Evolutionary conservation across 2,113 vertebrate species (phyloP).

Genomic region (Pholis gunnellus): DNA sequence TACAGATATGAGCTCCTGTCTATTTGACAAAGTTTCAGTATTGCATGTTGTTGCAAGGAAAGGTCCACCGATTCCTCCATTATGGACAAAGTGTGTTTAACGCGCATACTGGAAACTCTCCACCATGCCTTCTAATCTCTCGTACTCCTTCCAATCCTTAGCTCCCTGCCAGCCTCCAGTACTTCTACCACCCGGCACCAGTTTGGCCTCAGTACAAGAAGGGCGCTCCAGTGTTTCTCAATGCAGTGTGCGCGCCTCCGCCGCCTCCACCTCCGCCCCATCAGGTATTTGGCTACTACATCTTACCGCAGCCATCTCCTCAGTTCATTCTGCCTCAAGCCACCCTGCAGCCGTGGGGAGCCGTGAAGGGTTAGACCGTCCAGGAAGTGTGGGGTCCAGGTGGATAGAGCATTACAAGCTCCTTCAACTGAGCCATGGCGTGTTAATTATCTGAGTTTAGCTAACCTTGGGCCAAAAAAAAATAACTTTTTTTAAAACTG

Average conservation of each 20-base stretch:
- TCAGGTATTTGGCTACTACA: slow-evolving; percentile 79
- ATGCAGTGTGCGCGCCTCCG: slow-evolving; percentile 69
- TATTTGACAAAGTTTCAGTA: slow-evolving; percentile 2
- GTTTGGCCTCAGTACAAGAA: slow-evolving; percentile 81
- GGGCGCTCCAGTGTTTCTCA: slow-evolving; percentile 72
- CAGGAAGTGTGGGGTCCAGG: background rate
- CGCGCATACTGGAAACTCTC: background rate
- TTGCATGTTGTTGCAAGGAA: slow-evolving; percentile 11
- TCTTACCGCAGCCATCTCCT: slow-evolving; percentile 74
- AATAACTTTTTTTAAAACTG: slow-evolving; percentile 17
- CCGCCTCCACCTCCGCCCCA: slow-evolving; percentile 57
- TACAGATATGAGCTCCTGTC: background rate
- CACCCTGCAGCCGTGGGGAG: slow-evolving; percentile 75
- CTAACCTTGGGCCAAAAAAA: slow-evolving; percentile 41
- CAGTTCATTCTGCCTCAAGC: slow-evolving; percentile 85
- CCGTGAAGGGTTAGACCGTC: slow-evolving; percentile 64
- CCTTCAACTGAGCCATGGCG: slow-evolving; percentile 49
- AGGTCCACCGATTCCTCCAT: background rate
- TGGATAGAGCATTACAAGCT: slow-evolving; percentile 25
- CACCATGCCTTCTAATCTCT: slow-evolving; percentile 16
- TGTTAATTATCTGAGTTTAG: slow-evolving; percentile 28
- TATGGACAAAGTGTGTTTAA: background rate
- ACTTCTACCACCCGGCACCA: slow-evolving; percentile 78
- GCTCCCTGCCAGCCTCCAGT: slow-evolving; percentile 72
- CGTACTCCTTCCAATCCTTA: slow-evolving; percentile 35